A percentile compares a stretch with the other conserved stretches of the same genome.
Conservation (phyloP, 2,888 invertebrate genomes). For the Nomada ferruginata region DNA sequence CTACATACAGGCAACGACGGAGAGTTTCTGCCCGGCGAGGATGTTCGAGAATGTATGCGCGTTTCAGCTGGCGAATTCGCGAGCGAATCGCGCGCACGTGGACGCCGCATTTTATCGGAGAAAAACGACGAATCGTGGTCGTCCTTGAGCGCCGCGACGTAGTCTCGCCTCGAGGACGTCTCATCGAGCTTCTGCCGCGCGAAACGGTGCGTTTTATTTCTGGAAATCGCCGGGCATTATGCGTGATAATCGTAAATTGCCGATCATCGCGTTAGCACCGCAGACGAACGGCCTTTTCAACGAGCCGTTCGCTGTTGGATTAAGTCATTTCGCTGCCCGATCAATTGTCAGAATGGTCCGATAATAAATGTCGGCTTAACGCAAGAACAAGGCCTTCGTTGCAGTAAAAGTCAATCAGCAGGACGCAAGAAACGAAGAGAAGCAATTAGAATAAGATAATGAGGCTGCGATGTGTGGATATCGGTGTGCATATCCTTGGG, state of each 20-base stretch:
- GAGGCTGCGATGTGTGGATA: too few species aligned
- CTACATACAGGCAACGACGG: conserved; percentile 1
- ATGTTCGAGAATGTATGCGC: neutral
- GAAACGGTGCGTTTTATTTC: conserved; percentile 40
- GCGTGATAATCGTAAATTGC: conserved; percentile 42
- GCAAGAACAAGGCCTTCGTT: too few species aligned
- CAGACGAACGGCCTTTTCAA: neutral
- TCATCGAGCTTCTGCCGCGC: conserved; percentile 2
- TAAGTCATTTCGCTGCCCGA: conserved; percentile 5
- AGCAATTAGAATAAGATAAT: too few species aligned
- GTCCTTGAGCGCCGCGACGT: conserved; percentile 50
- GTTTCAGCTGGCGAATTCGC: conserved; percentile 31
- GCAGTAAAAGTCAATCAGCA: too few species aligned
- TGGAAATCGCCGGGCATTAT: conserved; percentile 21
- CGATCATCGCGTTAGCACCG: neutral
- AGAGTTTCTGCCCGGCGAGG: conserved; percentile 3
- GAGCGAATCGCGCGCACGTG: conserved; percentile 37
- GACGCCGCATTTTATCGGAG: conserved; percentile 28
- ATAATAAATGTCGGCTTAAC: too few species aligned
- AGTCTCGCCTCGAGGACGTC: conserved; percentile 41
- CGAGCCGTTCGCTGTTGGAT: neutral
- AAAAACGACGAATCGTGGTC: conserved; percentile 36
- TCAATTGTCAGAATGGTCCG: neutral
- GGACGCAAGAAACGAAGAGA: neutral
- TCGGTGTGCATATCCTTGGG: neutral